Evolutionary conservation across 2,888 invertebrate genomes (phyloP).

Genomic region (Listrodromus nycthemerus): DNA sequence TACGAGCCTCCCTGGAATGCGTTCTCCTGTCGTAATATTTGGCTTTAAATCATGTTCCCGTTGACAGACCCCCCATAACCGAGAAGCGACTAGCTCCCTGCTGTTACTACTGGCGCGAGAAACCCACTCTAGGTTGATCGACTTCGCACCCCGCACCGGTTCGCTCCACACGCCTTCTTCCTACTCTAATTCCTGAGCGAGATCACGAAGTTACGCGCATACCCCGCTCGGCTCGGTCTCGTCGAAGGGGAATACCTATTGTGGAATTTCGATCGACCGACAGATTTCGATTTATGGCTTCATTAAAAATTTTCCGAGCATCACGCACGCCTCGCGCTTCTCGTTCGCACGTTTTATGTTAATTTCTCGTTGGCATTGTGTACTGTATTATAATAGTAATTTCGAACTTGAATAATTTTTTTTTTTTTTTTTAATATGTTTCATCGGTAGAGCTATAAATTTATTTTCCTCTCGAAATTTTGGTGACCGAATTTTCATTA

Average conservation of each 20-base stretch:
- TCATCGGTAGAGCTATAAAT: too few species aligned
- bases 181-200: slow-evolving; percentile 37
- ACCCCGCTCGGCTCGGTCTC: slow-evolving; percentile 28
- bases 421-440: background rate
- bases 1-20: slow-evolving; percentile 80
- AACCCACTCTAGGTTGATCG: slow-evolving; percentile 42
- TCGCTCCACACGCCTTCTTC: background rate
- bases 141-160: slow-evolving; percentile 61
- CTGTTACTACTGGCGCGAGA: slow-evolving; percentile 26
- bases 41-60: slow-evolving; percentile 84
- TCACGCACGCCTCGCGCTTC: background rate
- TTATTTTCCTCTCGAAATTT: too few species aligned
- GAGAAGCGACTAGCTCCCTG: slow-evolving; percentile 59
- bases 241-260: slow-evolving; percentile 44
- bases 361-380: too few species aligned
- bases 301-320: slow-evolving; percentile 42
- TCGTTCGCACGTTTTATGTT: too few species aligned
- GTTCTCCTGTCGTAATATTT: slow-evolving; percentile 84
- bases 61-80: slow-evolving; percentile 78
- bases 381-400: too few species aligned
- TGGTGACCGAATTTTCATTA: too few species aligned
- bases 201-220: slow-evolving; percentile 42
- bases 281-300: slow-evolving; percentile 64
- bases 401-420: background rate
- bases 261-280: slow-evolving; percentile 52